Evolutionary conservation across 1,140 invertebrate genomes (phyloP), one percentile per base, ranked within the genome.

Genomic region (Oreohelix idahoensis): DNA sequence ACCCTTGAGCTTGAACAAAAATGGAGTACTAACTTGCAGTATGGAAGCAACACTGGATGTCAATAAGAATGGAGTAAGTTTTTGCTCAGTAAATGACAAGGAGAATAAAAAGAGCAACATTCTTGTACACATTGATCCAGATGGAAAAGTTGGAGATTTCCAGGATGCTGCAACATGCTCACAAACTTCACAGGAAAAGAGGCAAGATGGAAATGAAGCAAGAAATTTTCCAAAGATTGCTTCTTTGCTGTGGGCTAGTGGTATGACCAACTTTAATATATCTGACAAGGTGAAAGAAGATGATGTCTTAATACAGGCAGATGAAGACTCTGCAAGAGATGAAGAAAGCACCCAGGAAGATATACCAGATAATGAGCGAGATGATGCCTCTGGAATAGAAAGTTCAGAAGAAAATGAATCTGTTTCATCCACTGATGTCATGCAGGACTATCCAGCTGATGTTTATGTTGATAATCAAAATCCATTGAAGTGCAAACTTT

Each of bases 391-490:
- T 38, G 51, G 76, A 81, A 73, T 42, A 75, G 84, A 85, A 39
- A 75, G 49, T 4, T 63, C 58, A 29, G 83, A 81, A 23, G 84
- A 84, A 23, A 76, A 73, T 32, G 78, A 49, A 23, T 79, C 32
- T 32, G 1, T 63, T 1, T 15, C 42, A 36, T 73, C 69, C 0
- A 75, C 0, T 23, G 80, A 82, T 36, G 10, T 35, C 15, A 0
- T 73, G 32, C 70, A 53, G 26, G 80, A 82, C 36, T 82, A 63
- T 39, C 80, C 80, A 26, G 35, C 80, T 17, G 80, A 93, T 29
- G 95, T 98, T 29, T 97, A 97, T 11, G 94, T 98, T 29, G 97
- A 97, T 91, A 95, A 95, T 89, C 95, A 96, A 83, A 96, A 97
- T 90, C 96, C 96, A 0, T 93, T 96, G 5, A 95, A 96, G 87